Conservation (phyloP, 2,797 vertebrate species). For the Hypotaenidia philippensis region DNA sequence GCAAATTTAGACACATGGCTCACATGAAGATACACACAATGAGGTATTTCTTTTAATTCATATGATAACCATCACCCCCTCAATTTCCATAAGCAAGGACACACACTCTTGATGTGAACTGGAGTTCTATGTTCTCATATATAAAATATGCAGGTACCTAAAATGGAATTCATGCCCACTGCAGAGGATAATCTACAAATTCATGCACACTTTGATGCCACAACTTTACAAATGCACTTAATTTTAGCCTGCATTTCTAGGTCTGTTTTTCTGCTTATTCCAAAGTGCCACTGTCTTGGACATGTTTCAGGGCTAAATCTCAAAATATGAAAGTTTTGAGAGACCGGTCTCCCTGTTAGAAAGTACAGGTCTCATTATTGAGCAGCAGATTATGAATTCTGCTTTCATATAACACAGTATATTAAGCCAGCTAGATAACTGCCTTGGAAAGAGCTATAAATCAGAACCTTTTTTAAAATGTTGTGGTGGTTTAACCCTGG, state of each 20-base stretch:
- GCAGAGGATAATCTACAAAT: constrained; percentile 15
- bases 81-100: background rate
- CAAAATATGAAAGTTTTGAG: background rate
- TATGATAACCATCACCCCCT: background rate
- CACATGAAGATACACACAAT: background rate
- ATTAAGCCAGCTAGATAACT: background rate
- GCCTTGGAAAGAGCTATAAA: background rate
- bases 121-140: background rate
- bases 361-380: background rate
- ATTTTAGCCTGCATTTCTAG: background rate
- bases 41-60: background rate
- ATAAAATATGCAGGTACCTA: background rate
- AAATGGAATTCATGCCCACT: background rate
- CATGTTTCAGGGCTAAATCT: background rate
- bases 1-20: background rate
- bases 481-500: too few species aligned
- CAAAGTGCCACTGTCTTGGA: background rate
- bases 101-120: background rate
- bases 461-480: background rate
- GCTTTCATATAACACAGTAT: background rate
- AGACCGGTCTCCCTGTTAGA: background rate
- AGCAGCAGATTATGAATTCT: background rate
- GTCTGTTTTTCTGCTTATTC: background rate
- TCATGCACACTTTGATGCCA: background rate
- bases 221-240: background rate